phyloP scores from a whole-genome alignment of 2,113 vertebrate species.

The Calidris pygmaea region DNA sequence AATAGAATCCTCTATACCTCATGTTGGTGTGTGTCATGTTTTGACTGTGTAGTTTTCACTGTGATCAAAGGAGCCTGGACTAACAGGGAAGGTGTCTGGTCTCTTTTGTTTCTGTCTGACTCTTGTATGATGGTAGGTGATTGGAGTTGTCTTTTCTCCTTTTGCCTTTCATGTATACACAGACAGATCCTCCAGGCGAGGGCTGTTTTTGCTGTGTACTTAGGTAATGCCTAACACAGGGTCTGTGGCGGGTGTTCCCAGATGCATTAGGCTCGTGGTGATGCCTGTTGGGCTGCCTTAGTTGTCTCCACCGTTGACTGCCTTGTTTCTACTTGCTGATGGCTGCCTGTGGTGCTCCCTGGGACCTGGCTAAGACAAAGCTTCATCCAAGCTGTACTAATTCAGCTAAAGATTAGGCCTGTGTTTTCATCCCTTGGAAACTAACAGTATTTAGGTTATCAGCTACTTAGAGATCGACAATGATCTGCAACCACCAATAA shows the following conservation, averaged over 20 bases:
- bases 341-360: background rate
- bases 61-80: conserved; percentile 2
- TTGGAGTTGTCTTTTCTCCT: background rate
- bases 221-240: fast-evolving
- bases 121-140: background rate
- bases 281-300: background rate
- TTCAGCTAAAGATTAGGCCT: background rate
- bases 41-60: conserved; percentile 16
- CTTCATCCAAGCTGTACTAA: background rate
- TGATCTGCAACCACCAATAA: background rate
- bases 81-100: background rate
- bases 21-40: background rate
- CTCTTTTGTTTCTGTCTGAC: background rate
- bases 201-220: background rate
- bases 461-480: background rate
- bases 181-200: background rate
- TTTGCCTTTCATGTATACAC: background rate
- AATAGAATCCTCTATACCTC: background rate
- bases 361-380: background rate
- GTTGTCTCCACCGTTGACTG: background rate
- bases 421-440: background rate
- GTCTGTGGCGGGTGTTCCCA: background rate
- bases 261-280: background rate
- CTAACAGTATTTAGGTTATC: background rate
- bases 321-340: background rate